phyloP scores from a whole-genome alignment of 2,888 invertebrate genomes.

The Empis stercorea region DNA sequence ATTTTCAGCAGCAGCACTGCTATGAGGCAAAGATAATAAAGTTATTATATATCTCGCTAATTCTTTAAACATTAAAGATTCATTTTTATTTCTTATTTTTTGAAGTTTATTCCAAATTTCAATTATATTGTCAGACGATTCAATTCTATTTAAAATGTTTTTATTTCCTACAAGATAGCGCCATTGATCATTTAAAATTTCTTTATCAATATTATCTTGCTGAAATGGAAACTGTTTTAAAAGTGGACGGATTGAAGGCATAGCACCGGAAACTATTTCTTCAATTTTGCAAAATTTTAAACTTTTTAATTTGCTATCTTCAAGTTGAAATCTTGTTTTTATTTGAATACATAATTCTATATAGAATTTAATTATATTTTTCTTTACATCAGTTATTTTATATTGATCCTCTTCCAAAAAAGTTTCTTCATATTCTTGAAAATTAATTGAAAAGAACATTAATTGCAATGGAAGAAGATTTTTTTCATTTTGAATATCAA shows the following conservation, averaged over 20 bases:
- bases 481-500: no score
- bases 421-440: conserved; percentile 2
- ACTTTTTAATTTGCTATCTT: conserved; percentile 3
- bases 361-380: conserved; percentile 2
- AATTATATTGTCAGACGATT: neutral
- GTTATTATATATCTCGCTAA: conserved; percentile 3
- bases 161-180: neutral
- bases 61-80: conserved; percentile 2
- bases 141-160: neutral
- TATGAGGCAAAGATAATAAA: conserved; percentile 4
- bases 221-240: conserved; percentile 1
- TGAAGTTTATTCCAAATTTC: neutral
- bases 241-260: conserved; percentile 2
- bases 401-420: neutral
- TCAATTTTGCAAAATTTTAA: conserved; percentile 1
- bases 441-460: conserved; percentile 4
- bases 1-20: conserved; percentile 7
- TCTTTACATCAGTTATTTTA: conserved; percentile 3
- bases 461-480: no score
- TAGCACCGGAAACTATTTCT: neutral
- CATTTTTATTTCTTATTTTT: neutral
- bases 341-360: conserved; percentile 4
- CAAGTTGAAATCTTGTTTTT: conserved; percentile 4
- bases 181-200: conserved; percentile 5
- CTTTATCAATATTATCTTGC: neutral